Evolutionary conservation across 1,140 invertebrate species (phyloP).

Genomic region (Papilio aristodemus): DNA sequence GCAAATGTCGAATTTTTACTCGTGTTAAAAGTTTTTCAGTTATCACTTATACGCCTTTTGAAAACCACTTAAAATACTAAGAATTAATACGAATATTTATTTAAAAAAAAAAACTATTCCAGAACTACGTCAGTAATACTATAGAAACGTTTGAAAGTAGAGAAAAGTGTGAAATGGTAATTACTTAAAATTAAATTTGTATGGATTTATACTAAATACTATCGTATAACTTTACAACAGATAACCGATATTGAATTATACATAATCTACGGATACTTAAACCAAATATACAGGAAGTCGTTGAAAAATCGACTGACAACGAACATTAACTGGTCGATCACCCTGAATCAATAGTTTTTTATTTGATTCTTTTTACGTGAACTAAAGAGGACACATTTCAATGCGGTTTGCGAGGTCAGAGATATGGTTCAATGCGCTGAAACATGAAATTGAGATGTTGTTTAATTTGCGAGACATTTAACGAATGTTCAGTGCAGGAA

Average conservation of each 20-base stretch:
- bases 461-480: not conserved
- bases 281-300: constrained; percentile 1
- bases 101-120: no score
- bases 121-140: no score
- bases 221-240: not conserved
- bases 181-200: not conserved
- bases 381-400: constrained; percentile 5
- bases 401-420: not conserved
- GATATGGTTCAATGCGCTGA: constrained; percentile 1
- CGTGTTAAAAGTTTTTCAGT: not conserved
- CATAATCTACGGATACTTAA: constrained; percentile 3
- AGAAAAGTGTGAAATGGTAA: not conserved
- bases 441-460: no score
- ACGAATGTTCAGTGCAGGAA: no score
- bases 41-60: no score
- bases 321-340: constrained; percentile 2
- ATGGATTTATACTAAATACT: not conserved
- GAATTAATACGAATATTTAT: no score
- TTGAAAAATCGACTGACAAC: constrained; percentile 5
- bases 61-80: no score
- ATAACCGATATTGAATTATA: not conserved
- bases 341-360: not conserved
- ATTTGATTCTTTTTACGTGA: not conserved
- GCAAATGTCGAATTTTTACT: not conserved
- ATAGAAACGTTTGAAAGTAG: not conserved